Conservation (phyloP, 1,140 invertebrate genomes). For the Drosophila funebris region DNA sequence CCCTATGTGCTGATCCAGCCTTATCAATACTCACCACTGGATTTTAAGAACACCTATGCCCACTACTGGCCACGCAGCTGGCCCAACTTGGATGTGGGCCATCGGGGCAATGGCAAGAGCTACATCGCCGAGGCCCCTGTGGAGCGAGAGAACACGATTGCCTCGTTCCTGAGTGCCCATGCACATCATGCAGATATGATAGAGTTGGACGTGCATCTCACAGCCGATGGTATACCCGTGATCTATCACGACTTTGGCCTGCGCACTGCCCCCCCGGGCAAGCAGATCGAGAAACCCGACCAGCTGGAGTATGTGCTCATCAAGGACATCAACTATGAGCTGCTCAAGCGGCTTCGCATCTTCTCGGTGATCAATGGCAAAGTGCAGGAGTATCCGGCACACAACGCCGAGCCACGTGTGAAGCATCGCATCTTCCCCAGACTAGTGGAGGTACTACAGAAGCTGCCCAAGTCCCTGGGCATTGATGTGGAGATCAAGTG, state of each 20-base stretch:
- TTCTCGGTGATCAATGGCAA: slow-evolving; percentile 74
- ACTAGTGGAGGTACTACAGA: slow-evolving; percentile 91
- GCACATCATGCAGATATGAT: slow-evolving; percentile 96
- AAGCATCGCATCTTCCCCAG: slow-evolving; percentile 97
- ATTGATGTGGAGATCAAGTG: slow-evolving; percentile 99
- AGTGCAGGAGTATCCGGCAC: slow-evolving; percentile 73
- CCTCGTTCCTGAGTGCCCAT: slow-evolving; percentile 94
- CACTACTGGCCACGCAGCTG: slow-evolving; percentile 93
- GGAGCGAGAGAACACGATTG: slow-evolving; percentile 96
- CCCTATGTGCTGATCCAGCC: slow-evolving; percentile 88
- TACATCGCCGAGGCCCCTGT: slow-evolving; percentile 88
- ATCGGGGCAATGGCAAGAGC: slow-evolving; percentile 92
- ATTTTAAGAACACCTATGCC: slow-evolving; percentile 91
- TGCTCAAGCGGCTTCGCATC: slow-evolving; percentile 93
- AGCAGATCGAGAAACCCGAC: slow-evolving; percentile 87
- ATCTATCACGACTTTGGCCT: slow-evolving; percentile 98
- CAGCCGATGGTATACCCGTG: slow-evolving; percentile 96
- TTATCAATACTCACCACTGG: slow-evolving; percentile 88
- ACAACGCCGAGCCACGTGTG: slow-evolving; percentile 83
- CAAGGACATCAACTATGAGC: slow-evolving; percentile 94
- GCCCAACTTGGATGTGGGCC: slow-evolving; percentile 94
- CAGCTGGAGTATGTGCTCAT: slow-evolving; percentile 95
- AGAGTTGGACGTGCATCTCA: slow-evolving; percentile 97
- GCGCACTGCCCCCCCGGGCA: slow-evolving; percentile 92
- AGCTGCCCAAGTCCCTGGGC: slow-evolving; percentile 92